These are phyloP conservation scores for Galagoides demidoff DNA, from an alignment of 2,797 vertebrate species.

Conservation along the genomic window DNA sequence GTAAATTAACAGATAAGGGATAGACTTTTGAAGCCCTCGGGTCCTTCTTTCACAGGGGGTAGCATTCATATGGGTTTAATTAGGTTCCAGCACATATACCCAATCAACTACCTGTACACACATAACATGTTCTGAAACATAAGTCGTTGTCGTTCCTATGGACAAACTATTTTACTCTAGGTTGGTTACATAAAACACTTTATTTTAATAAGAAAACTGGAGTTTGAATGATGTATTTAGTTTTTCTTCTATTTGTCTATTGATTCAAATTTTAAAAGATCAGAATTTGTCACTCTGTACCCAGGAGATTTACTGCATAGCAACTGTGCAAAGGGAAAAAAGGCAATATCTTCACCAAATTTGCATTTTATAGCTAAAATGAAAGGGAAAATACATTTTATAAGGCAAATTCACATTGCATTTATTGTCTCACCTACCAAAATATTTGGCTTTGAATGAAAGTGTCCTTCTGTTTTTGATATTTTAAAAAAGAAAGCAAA, in stretches of 20 bases:
- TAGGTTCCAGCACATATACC: background rate
- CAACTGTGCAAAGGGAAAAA: background rate
- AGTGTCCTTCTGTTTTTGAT: conserved; percentile 29
- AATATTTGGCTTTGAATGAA: conserved; percentile 48
- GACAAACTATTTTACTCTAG: conserved; percentile 12
- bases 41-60: background rate
- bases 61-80: background rate
- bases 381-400: background rate
- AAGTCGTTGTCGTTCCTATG: background rate
- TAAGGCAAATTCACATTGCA: background rate
- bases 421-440: conserved; percentile 2
- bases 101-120: background rate
- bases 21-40: background rate
- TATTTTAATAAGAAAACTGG: background rate
- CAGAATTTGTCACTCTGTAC: background rate
- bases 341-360: background rate
- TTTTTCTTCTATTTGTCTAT: background rate
- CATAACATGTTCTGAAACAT: background rate
- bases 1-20: background rate
- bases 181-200: background rate
- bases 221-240: background rate
- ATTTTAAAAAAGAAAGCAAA: conserved; percentile 10
- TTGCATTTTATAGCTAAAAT: conserved; percentile 46
- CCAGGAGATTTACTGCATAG: background rate
- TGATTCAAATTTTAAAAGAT: conserved; percentile 39